A percentile compares a stretch with the other conserved stretches of the same genome.
Conservation (phyloP, 2,113 vertebrate genomes). For the Campylomormyrus tamandua region DNA sequence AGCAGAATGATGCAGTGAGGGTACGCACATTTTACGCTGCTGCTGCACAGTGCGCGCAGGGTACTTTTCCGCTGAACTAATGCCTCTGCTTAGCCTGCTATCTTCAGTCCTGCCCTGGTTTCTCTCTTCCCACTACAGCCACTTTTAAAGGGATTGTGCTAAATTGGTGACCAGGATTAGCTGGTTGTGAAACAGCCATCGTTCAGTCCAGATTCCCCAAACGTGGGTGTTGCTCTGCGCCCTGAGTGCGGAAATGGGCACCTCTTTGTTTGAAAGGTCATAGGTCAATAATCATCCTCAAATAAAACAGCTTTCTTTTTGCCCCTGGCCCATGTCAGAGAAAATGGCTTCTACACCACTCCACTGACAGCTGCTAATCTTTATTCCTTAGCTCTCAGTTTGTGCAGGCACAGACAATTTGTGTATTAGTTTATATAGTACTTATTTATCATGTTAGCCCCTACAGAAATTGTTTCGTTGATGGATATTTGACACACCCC, state of each 20-base stretch:
- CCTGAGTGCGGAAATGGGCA: not conserved
- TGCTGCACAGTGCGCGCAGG: not conserved
- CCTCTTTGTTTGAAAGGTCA: not conserved
- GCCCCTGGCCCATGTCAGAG: not conserved
- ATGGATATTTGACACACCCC: not conserved
- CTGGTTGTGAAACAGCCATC: not conserved
- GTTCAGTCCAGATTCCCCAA: not conserved
- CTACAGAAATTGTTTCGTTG: not conserved
- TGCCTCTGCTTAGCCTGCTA: not conserved
- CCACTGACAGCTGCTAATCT: not conserved
- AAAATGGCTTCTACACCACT: not conserved
- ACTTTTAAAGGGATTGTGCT: constrained; percentile 4
- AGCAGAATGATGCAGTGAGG: not conserved
- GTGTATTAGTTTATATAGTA: not conserved
- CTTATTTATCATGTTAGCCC: not conserved
- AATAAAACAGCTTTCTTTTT: not conserved
- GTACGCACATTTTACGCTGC: not conserved
- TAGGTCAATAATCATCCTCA: not conserved
- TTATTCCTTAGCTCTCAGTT: not conserved
- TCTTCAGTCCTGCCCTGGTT: not conserved
- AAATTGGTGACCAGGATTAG: not conserved
- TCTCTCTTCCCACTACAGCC: not conserved
- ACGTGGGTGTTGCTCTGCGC: not conserved
- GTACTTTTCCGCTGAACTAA: not conserved
- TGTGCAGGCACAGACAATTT: not conserved